Evolutionary conservation across 2,797 vertebrate species (phyloP).

Genomic region (Sitta carolinensis): DNA sequence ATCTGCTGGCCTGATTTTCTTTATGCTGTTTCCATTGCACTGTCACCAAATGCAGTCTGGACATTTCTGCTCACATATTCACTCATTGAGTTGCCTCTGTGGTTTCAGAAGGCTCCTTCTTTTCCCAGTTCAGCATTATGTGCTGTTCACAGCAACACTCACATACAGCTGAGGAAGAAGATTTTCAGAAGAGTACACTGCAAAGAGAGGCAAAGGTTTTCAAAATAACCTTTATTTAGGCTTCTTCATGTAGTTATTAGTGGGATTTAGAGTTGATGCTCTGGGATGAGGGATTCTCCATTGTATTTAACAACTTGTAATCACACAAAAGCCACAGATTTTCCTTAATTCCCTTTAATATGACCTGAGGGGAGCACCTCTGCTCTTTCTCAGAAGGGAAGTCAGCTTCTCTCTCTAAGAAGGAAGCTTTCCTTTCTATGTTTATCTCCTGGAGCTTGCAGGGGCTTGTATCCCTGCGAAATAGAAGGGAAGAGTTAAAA

Average conservation of each 20-base stretch:
- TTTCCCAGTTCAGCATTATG: not conserved
- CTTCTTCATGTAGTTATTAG: not conserved
- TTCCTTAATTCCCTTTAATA: constrained; percentile 25
- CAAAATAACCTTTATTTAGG: not conserved
- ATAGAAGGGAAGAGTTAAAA: not conserved
- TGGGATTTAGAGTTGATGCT: not conserved
- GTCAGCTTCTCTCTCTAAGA: not conserved
- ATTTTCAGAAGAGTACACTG: not conserved
- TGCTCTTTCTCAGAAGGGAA: not conserved
- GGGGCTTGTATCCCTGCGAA: not conserved
- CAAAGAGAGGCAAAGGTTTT: not conserved
- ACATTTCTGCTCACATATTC: not conserved
- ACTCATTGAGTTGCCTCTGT: not conserved
- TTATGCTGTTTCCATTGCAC: not conserved
- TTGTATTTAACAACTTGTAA: not conserved
- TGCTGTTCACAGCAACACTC: not conserved
- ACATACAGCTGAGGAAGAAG: not conserved
- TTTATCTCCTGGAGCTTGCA: not conserved
- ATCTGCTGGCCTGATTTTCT: constrained; percentile 4
- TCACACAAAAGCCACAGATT: not conserved
- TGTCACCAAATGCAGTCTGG: not conserved
- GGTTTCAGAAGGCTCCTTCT: not conserved
- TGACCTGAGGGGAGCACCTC: not conserved
- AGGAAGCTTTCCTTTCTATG: not conserved
- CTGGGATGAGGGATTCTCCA: not conserved